A percentile compares a stretch with the other conserved stretches of the same genome.
These are phyloP conservation scores for Tretioscincus oriximinensis DNA, from an alignment of 2,113 vertebrate species.

Conservation along the genomic window DNA sequence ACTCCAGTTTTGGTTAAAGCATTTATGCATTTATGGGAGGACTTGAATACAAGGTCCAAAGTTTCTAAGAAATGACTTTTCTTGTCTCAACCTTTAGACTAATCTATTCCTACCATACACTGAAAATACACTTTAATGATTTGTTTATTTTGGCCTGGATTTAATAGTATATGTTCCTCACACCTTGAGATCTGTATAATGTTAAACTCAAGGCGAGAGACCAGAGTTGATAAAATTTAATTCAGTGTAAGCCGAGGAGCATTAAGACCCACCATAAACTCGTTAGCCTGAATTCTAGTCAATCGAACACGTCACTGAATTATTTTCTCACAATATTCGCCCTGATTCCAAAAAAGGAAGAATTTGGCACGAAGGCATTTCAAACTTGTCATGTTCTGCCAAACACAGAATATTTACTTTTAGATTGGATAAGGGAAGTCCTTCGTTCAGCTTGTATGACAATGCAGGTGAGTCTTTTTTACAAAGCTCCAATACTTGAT, in stretches of 20 bases:
- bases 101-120: background rate
- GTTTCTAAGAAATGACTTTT: no score
- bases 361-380: background rate
- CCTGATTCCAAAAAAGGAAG: background rate
- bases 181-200: background rate
- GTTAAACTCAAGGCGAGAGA: no score
- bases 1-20: no score
- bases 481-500: background rate
- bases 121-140: background rate
- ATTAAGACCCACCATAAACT: no score
- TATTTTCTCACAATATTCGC: slow-evolving; percentile 2
- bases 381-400: background rate
- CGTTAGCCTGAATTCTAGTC: background rate
- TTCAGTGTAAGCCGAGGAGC: background rate
- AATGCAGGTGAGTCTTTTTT: background rate
- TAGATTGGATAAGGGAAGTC: no score
- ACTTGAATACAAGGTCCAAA: no score
- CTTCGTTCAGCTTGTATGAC: background rate
- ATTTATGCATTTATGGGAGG: no score
- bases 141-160: background rate
- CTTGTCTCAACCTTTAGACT: no score
- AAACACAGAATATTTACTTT: background rate
- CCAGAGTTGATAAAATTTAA: background rate
- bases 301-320: background rate
- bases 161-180: no score